Evolutionary conservation across 2,797 vertebrate genomes (phyloP).

Genomic region (Rhabdophis nuchalis): DNA sequence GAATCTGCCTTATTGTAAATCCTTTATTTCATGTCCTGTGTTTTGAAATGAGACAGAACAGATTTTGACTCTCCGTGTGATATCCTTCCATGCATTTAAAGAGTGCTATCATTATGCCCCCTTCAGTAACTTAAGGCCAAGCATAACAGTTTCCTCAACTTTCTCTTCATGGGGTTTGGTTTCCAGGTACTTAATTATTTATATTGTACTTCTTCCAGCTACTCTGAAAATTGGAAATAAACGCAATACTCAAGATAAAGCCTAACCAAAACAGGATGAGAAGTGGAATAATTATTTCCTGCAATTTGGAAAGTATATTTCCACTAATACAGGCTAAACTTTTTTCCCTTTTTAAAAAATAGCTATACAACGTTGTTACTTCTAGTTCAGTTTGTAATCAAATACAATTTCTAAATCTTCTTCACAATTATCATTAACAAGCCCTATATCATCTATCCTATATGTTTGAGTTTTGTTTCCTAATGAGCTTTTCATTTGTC

Average conservation of each 20-base stretch:
- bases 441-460: not conserved
- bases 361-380: not conserved
- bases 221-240: not conserved
- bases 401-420: not conserved
- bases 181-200: not conserved
- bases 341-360: not conserved
- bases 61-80: not conserved
- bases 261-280: not conserved
- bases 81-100: not conserved
- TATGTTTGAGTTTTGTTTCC: not conserved
- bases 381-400: not conserved
- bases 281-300: not conserved
- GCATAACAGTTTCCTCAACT: not conserved
- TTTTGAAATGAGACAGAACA: not conserved
- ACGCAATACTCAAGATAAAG: not conserved
- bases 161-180: not conserved
- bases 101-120: not conserved
- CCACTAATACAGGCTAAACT: not conserved
- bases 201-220: not conserved
- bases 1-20: not conserved
- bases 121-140: not conserved
- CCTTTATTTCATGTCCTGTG: not conserved
- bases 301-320: not conserved
- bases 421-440: not conserved
- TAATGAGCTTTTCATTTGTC: not conserved